phyloP scores from a whole-genome alignment of 2,888 invertebrate species.

The Masnerella sp. region DNA sequence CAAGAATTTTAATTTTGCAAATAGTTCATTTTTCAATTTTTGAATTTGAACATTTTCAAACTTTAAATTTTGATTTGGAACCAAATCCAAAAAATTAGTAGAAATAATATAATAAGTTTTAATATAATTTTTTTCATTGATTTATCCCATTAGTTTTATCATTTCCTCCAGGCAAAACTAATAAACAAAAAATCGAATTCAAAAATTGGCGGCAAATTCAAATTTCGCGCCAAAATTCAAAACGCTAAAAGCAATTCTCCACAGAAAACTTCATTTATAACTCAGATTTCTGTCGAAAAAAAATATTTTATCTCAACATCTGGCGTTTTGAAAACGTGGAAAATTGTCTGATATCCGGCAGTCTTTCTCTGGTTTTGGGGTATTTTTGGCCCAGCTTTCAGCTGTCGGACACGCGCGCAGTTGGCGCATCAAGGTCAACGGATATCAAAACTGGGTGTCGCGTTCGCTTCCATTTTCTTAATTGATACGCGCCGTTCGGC shows the following conservation, averaged over 20 bases:
- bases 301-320: too few relatives aligned
- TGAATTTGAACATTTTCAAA: too few relatives aligned
- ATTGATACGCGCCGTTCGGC: slow-evolving; percentile 39
- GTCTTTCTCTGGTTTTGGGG: slow-evolving; percentile 35
- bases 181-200: too few relatives aligned
- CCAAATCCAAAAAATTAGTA: too few relatives aligned
- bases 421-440: slow-evolving; percentile 52
- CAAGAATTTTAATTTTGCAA: too few relatives aligned
- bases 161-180: background rate
- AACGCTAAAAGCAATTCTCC: background rate
- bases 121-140: too few relatives aligned
- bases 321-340: slow-evolving; percentile 10
- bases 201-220: too few relatives aligned
- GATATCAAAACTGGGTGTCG: slow-evolving; percentile 18
- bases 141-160: too few relatives aligned
- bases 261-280: background rate
- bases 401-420: slow-evolving; percentile 46
- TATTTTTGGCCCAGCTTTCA: slow-evolving; percentile 50
- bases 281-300: background rate
- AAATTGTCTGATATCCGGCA: background rate
- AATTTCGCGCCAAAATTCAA: background rate
- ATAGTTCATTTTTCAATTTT: too few relatives aligned
- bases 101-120: too few relatives aligned
- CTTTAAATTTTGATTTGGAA: too few relatives aligned
- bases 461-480: slow-evolving; percentile 36